Percentiles rank a stretch among this genome's conserved stretches.
Evolutionary conservation across 2,888 invertebrate species (phyloP).

Genomic region (Hybos culiciformis): DNA sequence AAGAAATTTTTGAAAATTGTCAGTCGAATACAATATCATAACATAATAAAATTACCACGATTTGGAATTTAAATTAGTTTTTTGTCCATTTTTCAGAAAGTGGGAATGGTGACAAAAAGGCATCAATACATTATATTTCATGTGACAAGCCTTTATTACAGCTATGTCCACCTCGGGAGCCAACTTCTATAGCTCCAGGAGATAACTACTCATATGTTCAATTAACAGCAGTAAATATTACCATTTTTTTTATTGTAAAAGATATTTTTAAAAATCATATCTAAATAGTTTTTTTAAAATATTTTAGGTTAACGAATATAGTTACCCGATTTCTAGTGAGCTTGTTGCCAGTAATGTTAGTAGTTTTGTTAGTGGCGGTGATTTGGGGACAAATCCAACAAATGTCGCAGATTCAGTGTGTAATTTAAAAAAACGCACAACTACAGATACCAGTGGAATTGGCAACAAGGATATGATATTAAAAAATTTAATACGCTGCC

Average conservation of each 20-base stretch:
- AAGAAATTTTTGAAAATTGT: no score
- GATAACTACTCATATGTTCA: slow-evolving; percentile 77
- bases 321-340: slow-evolving; percentile 52
- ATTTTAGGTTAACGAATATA: slow-evolving; percentile 62
- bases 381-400: no score
- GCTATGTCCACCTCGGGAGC: slow-evolving; percentile 18
- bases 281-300: slow-evolving; percentile 4
- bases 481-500: slow-evolving; percentile 37
- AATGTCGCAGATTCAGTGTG: slow-evolving; percentile 47
- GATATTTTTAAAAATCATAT: slow-evolving; percentile 5
- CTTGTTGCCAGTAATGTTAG: slow-evolving; percentile 30
- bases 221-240: slow-evolving; percentile 46
- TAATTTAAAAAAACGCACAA: slow-evolving; percentile 50
- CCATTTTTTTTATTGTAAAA: slow-evolving; percentile 3
- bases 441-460: slow-evolving; percentile 30
- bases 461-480: slow-evolving; percentile 16
- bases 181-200: slow-evolving; percentile 34
- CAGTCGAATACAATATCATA: no score
- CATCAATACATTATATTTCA: slow-evolving; percentile 46
- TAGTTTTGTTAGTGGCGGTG: no score
- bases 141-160: slow-evolving; percentile 29
- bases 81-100: slow-evolving; percentile 22
- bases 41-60: no score
- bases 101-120: slow-evolving; percentile 25
- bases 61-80: no score